These are phyloP conservation scores for Scaptomyza cyrtandrae DNA, from an alignment of 2,888 invertebrate species.

Conservation along the genomic window DNA sequence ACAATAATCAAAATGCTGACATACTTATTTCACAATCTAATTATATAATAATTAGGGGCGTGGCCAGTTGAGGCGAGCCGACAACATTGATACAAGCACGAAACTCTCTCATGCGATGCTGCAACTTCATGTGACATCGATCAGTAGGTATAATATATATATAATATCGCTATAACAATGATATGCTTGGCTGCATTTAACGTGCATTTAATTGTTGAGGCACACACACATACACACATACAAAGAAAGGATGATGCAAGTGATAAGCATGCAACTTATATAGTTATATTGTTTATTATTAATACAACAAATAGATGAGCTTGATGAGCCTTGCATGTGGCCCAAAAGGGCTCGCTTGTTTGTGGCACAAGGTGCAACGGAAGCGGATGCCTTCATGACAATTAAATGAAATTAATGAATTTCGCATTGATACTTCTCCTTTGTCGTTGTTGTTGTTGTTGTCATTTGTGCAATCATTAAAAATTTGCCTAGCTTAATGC, in stretches of 20 bases:
- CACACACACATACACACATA: not conserved
- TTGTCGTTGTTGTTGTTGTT: not conserved
- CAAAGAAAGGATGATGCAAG: conserved; percentile 36
- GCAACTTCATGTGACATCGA: conserved; percentile 21
- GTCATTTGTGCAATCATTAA: conserved; percentile 21
- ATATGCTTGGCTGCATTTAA: conserved; percentile 61
- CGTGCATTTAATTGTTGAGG: conserved; percentile 71
- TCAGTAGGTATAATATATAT: conserved; percentile 16
- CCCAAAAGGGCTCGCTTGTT: conserved; percentile 1
- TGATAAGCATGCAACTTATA: conserved; percentile 43
- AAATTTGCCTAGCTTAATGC: conserved; percentile 53
- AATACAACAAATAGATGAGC: conserved; percentile 29
- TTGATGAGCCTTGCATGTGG: conserved; percentile 51
- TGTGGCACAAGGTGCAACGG: conserved; percentile 70
- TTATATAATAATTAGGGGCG: conserved; percentile 75
- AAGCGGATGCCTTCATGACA: conserved; percentile 65
- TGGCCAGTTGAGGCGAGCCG: conserved; percentile 6
- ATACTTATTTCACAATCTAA: conserved; percentile 59
- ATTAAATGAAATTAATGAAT: conserved; percentile 41
- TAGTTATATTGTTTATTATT: conserved; percentile 29
- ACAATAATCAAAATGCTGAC: conserved; percentile 16
- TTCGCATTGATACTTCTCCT: conserved; percentile 37
- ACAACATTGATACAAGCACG: conserved; percentile 38
- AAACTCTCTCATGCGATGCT: conserved; percentile 59
- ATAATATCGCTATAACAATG: conserved; percentile 29